These are phyloP conservation scores for Gibbula magus DNA, from an alignment of 2,888 invertebrate species.

Conservation along the genomic window DNA sequence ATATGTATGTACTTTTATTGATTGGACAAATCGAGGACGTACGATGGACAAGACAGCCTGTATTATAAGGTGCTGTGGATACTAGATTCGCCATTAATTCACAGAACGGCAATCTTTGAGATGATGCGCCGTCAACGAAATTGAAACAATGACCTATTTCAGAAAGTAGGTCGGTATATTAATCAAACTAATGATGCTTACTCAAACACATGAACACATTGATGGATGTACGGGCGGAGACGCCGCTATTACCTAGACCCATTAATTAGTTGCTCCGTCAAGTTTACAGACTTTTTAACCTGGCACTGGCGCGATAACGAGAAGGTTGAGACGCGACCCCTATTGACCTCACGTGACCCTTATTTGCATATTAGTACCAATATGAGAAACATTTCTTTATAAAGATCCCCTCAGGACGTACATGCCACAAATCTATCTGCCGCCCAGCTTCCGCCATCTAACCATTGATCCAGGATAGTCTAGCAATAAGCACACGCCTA, in stretches of 20 bases:
- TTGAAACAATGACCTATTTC: background rate
- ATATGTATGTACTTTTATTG: too few species aligned
- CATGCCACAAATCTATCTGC: too few species aligned
- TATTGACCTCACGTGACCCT: background rate
- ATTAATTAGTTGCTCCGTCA: background rate
- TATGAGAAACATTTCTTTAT: background rate
- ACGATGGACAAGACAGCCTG: too few species aligned
- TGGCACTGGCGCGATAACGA: background rate
- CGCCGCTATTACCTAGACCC: background rate
- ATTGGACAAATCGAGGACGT: too few species aligned
- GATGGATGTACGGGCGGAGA: background rate
- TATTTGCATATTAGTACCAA: background rate
- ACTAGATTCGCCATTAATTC: too few species aligned
- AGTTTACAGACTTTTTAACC: background rate
- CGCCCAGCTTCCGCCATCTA: too few species aligned
- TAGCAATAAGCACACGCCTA: too few species aligned
- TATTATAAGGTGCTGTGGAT: too few species aligned
- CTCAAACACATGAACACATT: background rate
- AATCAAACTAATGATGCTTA: background rate
- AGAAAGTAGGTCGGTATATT: background rate
- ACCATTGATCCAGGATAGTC: too few species aligned
- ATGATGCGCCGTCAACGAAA: too few species aligned
- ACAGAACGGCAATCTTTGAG: too few species aligned
- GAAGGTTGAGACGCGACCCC: background rate
- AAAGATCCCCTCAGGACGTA: too few species aligned